Conservation (phyloP, 2,888 invertebrate genomes). For the Yponomeuta malinellus region DNA sequence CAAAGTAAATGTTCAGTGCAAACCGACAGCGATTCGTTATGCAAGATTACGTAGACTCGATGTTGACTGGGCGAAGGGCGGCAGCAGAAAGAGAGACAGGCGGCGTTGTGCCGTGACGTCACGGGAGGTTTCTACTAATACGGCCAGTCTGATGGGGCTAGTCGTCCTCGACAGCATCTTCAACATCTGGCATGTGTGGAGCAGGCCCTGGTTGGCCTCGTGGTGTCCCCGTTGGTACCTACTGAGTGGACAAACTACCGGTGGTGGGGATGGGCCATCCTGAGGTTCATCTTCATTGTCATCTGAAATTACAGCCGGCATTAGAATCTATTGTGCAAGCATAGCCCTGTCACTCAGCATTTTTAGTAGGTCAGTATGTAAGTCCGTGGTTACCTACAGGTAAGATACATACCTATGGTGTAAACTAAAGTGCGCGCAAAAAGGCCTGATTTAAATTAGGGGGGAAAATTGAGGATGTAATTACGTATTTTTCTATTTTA, state of each 20-base stretch:
- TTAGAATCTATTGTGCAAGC: slow-evolving; percentile 1
- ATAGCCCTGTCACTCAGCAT: not conserved
- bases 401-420: not conserved
- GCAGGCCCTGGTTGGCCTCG: not conserved
- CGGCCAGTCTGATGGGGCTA: not conserved
- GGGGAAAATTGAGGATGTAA: not conserved
- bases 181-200: not conserved
- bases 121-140: not conserved
- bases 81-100: not conserved
- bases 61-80: too few species aligned
- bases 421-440: not conserved
- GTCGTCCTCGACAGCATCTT: not conserved
- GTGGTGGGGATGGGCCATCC: too few species aligned
- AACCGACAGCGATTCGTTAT: not conserved
- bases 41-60: too few species aligned
- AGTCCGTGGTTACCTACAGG: too few species aligned
- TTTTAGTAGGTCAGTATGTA: too few species aligned
- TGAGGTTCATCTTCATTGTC: not conserved
- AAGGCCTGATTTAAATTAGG: not conserved
- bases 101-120: not conserved
- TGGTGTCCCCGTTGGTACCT: not conserved
- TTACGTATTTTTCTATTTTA: not conserved
- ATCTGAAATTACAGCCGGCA: not conserved
- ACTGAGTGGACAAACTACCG: not conserved
- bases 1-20: not conserved